Evolutionary conservation across 2,113 vertebrate genomes (phyloP).

Genomic region (Trichechus manatus): DNA sequence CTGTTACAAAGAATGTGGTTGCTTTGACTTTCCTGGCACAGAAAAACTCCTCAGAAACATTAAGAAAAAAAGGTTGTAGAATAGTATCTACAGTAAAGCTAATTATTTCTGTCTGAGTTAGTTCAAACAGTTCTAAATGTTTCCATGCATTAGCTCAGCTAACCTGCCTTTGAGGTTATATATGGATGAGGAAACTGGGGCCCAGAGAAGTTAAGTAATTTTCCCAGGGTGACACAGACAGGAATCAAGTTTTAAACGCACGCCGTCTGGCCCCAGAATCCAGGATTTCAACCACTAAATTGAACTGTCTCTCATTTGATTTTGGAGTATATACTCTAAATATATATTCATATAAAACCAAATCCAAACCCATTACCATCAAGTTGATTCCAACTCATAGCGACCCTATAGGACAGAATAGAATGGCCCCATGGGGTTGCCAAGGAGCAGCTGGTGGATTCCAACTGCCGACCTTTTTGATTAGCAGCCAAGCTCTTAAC

Average conservation of each 20-base stretch:
- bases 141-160: neutral
- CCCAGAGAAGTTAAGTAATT: slow-evolving; percentile 20
- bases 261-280: neutral
- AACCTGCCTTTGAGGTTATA: neutral
- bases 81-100: neutral
- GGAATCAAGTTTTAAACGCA: neutral
- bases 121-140: neutral
- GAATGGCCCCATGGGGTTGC: too few relatives aligned
- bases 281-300: neutral
- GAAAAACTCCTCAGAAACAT: neutral
- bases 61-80: neutral
- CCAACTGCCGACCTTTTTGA: too few relatives aligned
- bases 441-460: too few relatives aligned
- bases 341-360: too few relatives aligned
- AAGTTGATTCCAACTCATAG: too few relatives aligned
- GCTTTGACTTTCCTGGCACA: neutral
- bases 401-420: too few relatives aligned
- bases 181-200: neutral
- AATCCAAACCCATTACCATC: too few relatives aligned
- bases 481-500: too few relatives aligned
- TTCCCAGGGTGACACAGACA: neutral
- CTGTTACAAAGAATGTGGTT: neutral
- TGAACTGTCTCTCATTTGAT: neutral
- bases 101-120: neutral
- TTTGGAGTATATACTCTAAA: neutral